Evolutionary conservation across 2,888 invertebrate species (phyloP), one percentile per base, ranked within the genome.

Genomic region (Brachyptera putata): DNA sequence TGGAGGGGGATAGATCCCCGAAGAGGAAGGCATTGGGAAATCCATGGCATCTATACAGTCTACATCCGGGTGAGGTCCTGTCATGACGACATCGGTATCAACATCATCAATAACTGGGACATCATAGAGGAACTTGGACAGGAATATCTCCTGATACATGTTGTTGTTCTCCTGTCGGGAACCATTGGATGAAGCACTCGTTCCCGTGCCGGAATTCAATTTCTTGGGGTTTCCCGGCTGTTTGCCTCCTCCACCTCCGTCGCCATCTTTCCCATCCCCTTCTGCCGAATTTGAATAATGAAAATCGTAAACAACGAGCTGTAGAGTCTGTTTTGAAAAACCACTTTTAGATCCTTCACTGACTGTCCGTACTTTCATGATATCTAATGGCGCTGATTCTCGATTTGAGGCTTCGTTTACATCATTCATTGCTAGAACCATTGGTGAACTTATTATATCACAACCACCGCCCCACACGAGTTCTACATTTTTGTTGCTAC

Each of bases 341-440:
- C 24, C 25, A 43, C 34, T 13, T 22, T 25, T 11, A 34, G 7
- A 36, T 55, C 58, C 71, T 64, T 66, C 71, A 18, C 70, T 73
- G 30, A n/a, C n/a, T n/a, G n/a, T n/a, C n/a, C n/a, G n/a, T n/a
- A 77, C 75, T 61, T 78, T 77, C 74, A 79, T 78, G 64, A 79
- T 79, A 66, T 78, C 77, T 59, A 78, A 70, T 16, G 70, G 68
- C 61, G 72, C 70, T 66, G 74, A 57, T 37, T 71, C 71, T 22
- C 70, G 68, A 69, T 77, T 81, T 62, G 84, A 83, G n/a, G 60
- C 87, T 73, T 85, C 84, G 70, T 87, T 87, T 61, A 88, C 84
- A 70, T 86, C 86, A 71, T 91, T 89, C 81, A 90, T 85, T 13
- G 87, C 85, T 67, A 87, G 84, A 7, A 90, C 85, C 59, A 82